Percentiles rank a stretch among this genome's conserved stretches.
These are phyloP conservation scores for Drosophila quadrilineata DNA, from an alignment of 1,140 invertebrate genomes.

Conservation along the genomic window DNA sequence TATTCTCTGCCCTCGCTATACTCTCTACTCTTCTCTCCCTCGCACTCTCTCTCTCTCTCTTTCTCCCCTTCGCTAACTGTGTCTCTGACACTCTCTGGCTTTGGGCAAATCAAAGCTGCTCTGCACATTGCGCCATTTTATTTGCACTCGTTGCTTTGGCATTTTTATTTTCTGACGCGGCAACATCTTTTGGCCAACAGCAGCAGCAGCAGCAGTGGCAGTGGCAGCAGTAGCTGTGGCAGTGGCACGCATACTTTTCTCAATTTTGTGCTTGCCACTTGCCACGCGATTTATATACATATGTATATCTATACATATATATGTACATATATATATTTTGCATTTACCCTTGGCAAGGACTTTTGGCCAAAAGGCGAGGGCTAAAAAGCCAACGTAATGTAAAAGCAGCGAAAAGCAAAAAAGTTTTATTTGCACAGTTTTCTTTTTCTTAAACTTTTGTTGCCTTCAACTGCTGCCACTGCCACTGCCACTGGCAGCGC, in stretches of 20 bases:
- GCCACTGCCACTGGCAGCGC: slow-evolving; percentile 20
- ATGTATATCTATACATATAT: slow-evolving; percentile 14
- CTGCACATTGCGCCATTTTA: slow-evolving; percentile 54
- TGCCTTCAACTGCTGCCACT: neutral
- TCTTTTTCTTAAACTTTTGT: slow-evolving; percentile 79
- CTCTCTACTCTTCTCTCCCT: slow-evolving; percentile 9
- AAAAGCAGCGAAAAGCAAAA: slow-evolving; percentile 56
- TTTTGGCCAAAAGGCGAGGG: slow-evolving; percentile 47
- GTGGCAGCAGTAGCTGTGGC: too few relatives aligned
- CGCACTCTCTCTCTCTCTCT: neutral
- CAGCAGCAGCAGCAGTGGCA: too few relatives aligned
- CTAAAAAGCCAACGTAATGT: slow-evolving; percentile 48
- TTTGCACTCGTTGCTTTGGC: slow-evolving; percentile 60
- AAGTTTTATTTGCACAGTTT: slow-evolving; percentile 80
- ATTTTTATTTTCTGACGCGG: slow-evolving; percentile 57
- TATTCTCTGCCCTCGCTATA: neutral
- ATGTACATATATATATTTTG: slow-evolving; percentile 55
- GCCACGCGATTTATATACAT: slow-evolving; percentile 5
- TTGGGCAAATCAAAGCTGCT: slow-evolving; percentile 18
- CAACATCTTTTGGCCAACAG: slow-evolving; percentile 72
- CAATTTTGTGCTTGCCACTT: slow-evolving; percentile 48
- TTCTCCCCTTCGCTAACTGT: neutral
- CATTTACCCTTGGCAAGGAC: slow-evolving; percentile 79
- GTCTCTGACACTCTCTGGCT: too few relatives aligned
- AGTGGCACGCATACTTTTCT: slow-evolving; percentile 45